Conservation (phyloP, 2,888 invertebrate species). For the Rhimphoctona megacephalus region DNA sequence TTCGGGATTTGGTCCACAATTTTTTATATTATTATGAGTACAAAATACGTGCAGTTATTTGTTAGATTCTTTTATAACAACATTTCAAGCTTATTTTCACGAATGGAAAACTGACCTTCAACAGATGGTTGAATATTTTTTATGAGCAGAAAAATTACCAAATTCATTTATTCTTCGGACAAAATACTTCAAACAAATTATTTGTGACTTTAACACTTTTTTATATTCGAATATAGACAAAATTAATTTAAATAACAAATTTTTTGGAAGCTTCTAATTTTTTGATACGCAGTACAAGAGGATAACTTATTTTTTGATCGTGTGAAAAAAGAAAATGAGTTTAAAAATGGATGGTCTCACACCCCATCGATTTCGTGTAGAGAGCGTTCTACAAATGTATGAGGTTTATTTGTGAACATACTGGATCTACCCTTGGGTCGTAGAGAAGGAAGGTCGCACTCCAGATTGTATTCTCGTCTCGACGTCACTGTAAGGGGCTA, state of each 20-base stretch:
- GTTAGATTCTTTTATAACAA: neutral
- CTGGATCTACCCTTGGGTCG: constrained; percentile 1
- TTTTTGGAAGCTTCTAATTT: neutral
- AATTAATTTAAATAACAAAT: neutral
- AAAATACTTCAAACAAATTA: neutral
- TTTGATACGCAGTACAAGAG: neutral
- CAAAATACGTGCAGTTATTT: neutral
- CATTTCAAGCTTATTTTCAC: neutral
- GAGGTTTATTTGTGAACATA: constrained; percentile 16
- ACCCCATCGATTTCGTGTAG: neutral
- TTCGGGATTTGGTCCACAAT: constrained; percentile 10
- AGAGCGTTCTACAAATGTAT: neutral
- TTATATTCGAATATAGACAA: neutral
- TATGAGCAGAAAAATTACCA: neutral
- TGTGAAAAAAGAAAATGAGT: neutral
- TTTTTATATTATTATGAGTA: neutral
- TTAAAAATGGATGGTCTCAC: neutral
- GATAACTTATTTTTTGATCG: neutral
- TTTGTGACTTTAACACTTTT: neutral
- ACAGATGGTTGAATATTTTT: neutral
- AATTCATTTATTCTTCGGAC: neutral
- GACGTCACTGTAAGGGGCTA: neutral
- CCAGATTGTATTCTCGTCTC: constrained; percentile 29
- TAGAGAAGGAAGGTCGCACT: neutral
- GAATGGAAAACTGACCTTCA: neutral